phyloP scores from a whole-genome alignment of 2,113 vertebrate genomes.

The Clinocottus analis region DNA sequence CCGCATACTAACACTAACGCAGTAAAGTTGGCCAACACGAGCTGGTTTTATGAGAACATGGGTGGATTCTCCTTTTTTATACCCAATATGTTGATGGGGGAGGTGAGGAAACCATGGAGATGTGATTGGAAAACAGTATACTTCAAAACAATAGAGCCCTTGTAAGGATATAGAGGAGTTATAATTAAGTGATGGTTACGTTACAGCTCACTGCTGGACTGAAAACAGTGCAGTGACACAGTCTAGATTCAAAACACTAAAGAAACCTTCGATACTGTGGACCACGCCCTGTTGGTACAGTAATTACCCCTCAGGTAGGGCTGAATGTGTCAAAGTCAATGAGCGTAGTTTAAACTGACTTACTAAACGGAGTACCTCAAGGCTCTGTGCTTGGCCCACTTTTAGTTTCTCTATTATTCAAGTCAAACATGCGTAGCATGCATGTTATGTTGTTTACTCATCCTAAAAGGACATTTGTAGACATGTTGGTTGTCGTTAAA shows the following conservation, averaged over 20 bases:
- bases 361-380: neutral
- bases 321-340: neutral
- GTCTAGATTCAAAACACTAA: neutral
- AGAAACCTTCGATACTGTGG: neutral
- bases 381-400: neutral
- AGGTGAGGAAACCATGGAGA: constrained; percentile 12
- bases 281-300: neutral
- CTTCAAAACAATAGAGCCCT: constrained; percentile 3
- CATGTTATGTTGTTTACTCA: too few species aligned
- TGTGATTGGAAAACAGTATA: constrained; percentile 8
- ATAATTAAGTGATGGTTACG: neutral
- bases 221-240: neutral
- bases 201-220: neutral
- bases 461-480: too few species aligned
- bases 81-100: constrained; percentile 7
- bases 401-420: neutral
- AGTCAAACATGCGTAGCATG: neutral
- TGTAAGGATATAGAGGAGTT: neutral
- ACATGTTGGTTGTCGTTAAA: too few species aligned
- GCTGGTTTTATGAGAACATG: constrained; percentile 50
- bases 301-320: neutral
- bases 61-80: constrained; percentile 49
- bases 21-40: constrained; percentile 8
- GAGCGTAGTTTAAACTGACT: neutral
- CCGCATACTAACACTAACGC: constrained; percentile 21